A percentile compares a stretch with the other conserved stretches of the same genome.
These are phyloP conservation scores for Panagrolaimus sp. DNA, from an alignment of 1,140 invertebrate species.

Conservation along the genomic window DNA sequence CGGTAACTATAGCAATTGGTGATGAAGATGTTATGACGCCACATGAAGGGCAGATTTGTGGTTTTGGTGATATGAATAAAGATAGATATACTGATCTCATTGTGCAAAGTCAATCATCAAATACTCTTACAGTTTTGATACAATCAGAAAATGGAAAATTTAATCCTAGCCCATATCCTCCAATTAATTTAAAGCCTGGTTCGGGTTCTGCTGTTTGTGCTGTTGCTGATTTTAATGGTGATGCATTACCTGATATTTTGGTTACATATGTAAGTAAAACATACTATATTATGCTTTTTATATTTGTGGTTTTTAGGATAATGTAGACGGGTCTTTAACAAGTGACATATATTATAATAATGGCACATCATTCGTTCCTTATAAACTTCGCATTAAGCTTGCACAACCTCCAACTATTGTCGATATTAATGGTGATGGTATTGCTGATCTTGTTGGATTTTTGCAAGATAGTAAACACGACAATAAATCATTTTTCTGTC, in stretches of 20 bases:
- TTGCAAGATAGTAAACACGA: background rate
- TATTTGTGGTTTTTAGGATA: background rate
- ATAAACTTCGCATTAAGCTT: background rate
- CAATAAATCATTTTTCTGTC: background rate
- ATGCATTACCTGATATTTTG: slow-evolving; percentile 45
- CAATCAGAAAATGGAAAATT: slow-evolving; percentile 25
- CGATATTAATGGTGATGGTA: slow-evolving; percentile 34
- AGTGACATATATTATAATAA: slow-evolving; percentile 4
- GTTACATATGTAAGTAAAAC: slow-evolving; percentile 33
- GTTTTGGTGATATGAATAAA: slow-evolving; percentile 52
- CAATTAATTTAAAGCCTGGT: background rate
- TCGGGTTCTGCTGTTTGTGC: slow-evolving; percentile 36
- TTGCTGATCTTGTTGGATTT: slow-evolving; percentile 33
- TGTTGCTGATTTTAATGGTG: slow-evolving; percentile 55
- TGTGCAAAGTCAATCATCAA: slow-evolving; percentile 34
- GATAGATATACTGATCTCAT: slow-evolving; percentile 54
- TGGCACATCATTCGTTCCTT: background rate
- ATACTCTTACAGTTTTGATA: slow-evolving; percentile 21
- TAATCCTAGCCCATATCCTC: background rate
- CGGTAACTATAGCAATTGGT: slow-evolving; percentile 24
- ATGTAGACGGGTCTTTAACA: background rate
- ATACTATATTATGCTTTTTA: background rate
- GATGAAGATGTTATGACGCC: slow-evolving; percentile 18
- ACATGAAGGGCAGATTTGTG: slow-evolving; percentile 45
- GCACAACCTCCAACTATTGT: slow-evolving; percentile 17